phyloP scores from a whole-genome alignment of 2,113 vertebrate genomes.

The Gymnogyps californianus region DNA sequence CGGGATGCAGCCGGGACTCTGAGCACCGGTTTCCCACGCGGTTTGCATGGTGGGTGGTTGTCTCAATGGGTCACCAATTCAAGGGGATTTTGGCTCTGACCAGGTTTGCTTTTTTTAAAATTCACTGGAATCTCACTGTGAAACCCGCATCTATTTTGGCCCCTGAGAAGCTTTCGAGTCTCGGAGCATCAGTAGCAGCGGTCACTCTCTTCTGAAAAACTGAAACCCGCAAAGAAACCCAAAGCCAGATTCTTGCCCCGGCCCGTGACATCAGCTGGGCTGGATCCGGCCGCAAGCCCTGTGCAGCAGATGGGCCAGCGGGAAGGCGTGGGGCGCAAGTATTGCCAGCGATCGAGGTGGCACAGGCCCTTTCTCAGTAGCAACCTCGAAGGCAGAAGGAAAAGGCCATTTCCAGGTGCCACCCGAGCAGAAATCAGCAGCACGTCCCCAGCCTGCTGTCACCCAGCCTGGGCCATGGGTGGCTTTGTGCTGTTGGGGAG shows the following conservation, averaged over 20 bases:
- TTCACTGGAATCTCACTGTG: slow-evolving; percentile 29
- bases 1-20: neutral
- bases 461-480: neutral
- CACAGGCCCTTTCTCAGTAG: neutral
- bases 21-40: rapidly evolving
- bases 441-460: neutral
- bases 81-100: neutral
- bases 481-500: neutral
- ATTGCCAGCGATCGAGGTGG: rapidly evolving
- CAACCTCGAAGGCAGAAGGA: neutral
- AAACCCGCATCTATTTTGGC: slow-evolving; percentile 20
- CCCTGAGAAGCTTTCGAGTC: neutral
- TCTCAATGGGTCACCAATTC: neutral
- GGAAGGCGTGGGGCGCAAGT: rapidly evolving
- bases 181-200: neutral
- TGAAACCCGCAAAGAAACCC: neutral
- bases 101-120: neutral
- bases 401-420: neutral
- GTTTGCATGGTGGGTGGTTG: rapidly evolving
- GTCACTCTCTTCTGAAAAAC: neutral
- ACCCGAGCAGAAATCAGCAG: neutral
- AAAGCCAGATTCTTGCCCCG: neutral
- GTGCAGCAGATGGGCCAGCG: rapidly evolving
- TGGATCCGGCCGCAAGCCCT: rapidly evolving
- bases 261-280: rapidly evolving